phyloP scores from a whole-genome alignment of 2,113 vertebrate species.

The Mustela nigripes region DNA sequence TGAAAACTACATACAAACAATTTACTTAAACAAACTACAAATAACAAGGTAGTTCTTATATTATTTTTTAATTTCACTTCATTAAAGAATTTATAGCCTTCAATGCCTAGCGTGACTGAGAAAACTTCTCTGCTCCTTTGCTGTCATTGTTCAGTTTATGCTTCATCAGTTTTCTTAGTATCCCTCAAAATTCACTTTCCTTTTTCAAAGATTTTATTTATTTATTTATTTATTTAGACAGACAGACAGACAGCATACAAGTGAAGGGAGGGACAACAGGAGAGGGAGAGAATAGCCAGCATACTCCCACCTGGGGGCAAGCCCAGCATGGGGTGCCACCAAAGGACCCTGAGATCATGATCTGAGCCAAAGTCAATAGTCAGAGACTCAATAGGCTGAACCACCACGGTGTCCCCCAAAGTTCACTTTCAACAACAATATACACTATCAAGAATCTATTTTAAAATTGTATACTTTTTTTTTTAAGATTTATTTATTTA shows the following conservation, averaged over 20 bases:
- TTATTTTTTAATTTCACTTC: slow-evolving; percentile 44
- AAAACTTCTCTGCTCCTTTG: background rate
- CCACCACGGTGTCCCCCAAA: background rate
- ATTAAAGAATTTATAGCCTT: slow-evolving; percentile 1
- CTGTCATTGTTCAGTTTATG: background rate
- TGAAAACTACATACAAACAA: slow-evolving; percentile 38
- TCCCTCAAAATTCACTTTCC: background rate
- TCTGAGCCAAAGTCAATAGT: background rate
- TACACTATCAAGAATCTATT: background rate
- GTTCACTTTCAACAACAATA: slow-evolving; percentile 5
- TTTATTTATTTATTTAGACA: background rate
- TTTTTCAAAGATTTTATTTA: background rate
- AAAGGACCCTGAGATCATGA: background rate
- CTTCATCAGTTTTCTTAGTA: background rate
- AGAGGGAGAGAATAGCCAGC: background rate
- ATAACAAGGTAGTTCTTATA: slow-evolving; percentile 14
- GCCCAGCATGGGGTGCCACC: background rate
- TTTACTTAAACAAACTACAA: slow-evolving; percentile 59
- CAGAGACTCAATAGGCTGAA: background rate
- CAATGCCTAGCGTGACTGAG: background rate
- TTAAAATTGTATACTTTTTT: background rate
- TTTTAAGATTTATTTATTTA: background rate
- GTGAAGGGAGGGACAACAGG: background rate
- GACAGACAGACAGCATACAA: background rate
- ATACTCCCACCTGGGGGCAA: background rate